phyloP scores from a whole-genome alignment of 2,888 invertebrate species.

The Acrocyrtus sp. region DNA sequence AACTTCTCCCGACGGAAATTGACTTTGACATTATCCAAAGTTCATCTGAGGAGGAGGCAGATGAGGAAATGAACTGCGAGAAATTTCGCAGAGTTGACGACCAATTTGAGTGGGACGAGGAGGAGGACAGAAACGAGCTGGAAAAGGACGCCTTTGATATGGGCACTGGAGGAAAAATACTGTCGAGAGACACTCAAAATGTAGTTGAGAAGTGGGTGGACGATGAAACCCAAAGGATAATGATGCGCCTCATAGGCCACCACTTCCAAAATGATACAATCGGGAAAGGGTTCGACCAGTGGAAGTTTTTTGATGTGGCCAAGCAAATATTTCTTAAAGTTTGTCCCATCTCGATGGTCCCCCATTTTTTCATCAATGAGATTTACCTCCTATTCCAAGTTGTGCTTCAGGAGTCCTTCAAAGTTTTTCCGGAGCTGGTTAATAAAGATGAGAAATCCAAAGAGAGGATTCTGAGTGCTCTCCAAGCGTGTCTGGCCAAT shows the following conservation, averaged over 20 bases:
- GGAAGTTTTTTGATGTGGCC: conserved; percentile 48
- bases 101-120: conserved; percentile 1
- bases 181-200: not conserved
- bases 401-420: conserved; percentile 46
- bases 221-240: conserved; percentile 51
- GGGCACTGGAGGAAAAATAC: not conserved
- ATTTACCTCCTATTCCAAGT: conserved; percentile 49
- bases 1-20: conserved; percentile 36
- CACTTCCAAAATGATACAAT: conserved; percentile 39
- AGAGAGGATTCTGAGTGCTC: conserved; percentile 22
- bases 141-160: not conserved
- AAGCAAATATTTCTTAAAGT: conserved; percentile 48
- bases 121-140: not conserved
- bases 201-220: conserved; percentile 39
- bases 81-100: conserved; percentile 16
- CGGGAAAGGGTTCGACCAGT: conserved; percentile 44
- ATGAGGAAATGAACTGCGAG: conserved; percentile 8
- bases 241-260: conserved; percentile 27
- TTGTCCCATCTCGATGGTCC: conserved; percentile 49
- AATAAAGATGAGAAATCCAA: conserved; percentile 20
- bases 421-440: conserved; percentile 31
- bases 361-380: conserved; percentile 43
- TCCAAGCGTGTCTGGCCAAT: conserved; percentile 31
- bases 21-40: conserved; percentile 44
- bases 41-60: not conserved